Conservation (phyloP, 1,140 invertebrate genomes). For the Zaprionus davidi region DNA sequence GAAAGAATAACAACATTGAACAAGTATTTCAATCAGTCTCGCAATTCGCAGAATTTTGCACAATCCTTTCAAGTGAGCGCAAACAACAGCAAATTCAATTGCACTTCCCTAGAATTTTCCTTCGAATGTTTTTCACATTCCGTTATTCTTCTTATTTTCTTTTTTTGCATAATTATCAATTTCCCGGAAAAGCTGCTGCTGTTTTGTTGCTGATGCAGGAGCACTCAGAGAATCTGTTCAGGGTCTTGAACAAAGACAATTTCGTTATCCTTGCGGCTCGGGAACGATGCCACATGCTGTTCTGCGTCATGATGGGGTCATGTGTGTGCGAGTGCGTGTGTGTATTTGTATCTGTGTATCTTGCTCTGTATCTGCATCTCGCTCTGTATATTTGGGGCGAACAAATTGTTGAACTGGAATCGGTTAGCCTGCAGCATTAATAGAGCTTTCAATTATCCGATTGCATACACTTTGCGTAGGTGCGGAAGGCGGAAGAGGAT, state of each 20-base stretch:
- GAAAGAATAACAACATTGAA: too few relatives aligned
- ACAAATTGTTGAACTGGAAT: conserved; percentile 16
- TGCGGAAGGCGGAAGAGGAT: not conserved
- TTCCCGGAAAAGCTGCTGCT: conserved; percentile 2
- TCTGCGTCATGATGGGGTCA: not conserved
- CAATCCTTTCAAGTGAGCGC: not conserved
- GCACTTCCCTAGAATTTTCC: not conserved
- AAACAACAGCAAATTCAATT: not conserved
- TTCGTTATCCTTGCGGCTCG: conserved; percentile 18
- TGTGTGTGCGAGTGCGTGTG: not conserved
- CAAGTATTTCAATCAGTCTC: not conserved
- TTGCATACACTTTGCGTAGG: conserved; percentile 13
- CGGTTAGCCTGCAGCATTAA: conserved; percentile 27
- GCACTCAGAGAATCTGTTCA: conserved; percentile 1
- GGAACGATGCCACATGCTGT: conserved; percentile 20
- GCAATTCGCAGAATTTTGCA: not conserved
- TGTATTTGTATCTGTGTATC: not conserved
- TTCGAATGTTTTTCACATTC: not conserved
- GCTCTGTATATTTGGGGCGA: not conserved
- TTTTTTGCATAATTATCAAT: not conserved
- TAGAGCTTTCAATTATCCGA: conserved; percentile 30
- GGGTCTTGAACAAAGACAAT: conserved; percentile 16
- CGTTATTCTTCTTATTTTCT: too few relatives aligned
- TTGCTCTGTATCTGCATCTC: not conserved
- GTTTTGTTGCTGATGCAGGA: not conserved